These are phyloP conservation scores for Sterna hirundo DNA, from an alignment of 2,113 vertebrate species.

Conservation along the genomic window DNA sequence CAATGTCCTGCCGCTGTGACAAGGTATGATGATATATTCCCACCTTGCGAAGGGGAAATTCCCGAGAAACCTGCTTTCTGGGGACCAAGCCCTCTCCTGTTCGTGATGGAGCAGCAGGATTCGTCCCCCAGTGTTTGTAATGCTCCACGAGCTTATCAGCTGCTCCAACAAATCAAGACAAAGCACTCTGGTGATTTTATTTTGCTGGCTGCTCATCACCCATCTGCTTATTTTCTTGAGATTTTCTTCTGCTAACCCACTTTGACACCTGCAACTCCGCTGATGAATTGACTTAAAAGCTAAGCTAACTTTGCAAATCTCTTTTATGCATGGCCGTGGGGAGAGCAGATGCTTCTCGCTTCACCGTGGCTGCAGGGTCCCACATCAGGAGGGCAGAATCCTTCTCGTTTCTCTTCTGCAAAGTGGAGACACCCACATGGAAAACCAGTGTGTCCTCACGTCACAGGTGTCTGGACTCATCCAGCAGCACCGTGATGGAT, in stretches of 20 bases:
- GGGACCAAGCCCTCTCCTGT: background rate
- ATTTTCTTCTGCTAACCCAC: background rate
- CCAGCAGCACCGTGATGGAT: fast-evolving
- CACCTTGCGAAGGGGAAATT: fast-evolving
- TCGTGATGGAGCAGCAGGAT: background rate
- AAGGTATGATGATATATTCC: background rate
- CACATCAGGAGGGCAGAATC: background rate
- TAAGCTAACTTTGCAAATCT: constrained; percentile 2
- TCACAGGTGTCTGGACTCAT: background rate
- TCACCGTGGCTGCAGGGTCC: background rate
- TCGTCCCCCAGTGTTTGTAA: background rate
- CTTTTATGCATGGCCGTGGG: background rate
- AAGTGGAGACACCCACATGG: background rate
- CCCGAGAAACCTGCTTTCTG: background rate
- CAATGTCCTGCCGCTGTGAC: fast-evolving
- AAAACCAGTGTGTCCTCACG: background rate
- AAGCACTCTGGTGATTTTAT: background rate
- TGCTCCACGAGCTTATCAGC: background rate
- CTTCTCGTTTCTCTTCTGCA: background rate
- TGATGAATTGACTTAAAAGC: background rate
- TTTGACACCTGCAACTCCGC: background rate
- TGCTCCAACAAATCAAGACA: constrained; percentile 7
- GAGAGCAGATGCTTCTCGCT: background rate
- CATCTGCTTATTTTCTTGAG: constrained; percentile 35
- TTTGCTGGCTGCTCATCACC: constrained; percentile 38